A percentile compares a stretch with the other conserved stretches of the same genome.
phyloP scores from a whole-genome alignment of 1,140 invertebrate species.

The Penaeus japonicus region DNA sequence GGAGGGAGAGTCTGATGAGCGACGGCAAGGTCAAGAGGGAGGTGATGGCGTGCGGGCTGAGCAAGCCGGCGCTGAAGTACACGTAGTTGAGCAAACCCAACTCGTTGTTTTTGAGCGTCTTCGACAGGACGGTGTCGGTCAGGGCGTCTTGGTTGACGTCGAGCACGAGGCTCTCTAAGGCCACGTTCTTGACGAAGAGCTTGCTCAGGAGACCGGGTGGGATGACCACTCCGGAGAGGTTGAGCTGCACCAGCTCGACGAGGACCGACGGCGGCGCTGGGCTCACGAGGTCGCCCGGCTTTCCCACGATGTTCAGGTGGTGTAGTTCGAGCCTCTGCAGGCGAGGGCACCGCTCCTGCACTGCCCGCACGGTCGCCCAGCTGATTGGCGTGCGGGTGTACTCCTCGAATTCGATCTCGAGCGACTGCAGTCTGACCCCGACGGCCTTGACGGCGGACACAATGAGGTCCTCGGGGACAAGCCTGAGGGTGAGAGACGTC shows the following conservation, averaged over 20 bases:
- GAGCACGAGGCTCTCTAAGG: neutral
- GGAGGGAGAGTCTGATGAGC: neutral
- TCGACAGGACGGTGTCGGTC: neutral
- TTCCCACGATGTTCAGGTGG: neutral
- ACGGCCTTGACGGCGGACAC: neutral
- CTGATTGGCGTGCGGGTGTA: constrained; percentile 1
- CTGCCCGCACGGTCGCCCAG: neutral
- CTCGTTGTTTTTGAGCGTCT: neutral
- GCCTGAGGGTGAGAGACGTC: constrained; percentile 18
- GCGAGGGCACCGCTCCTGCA: neutral
- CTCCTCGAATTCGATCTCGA: constrained; percentile 33
- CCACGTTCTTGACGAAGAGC: neutral
- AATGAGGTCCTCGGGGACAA: constrained; percentile 10
- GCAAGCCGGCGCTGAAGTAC: neutral
- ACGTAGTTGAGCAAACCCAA: neutral
- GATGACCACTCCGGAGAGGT: constrained; percentile 9
- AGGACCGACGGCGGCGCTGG: neutral
- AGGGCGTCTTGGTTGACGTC: constrained; percentile 24
- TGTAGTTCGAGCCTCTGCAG: constrained; percentile 21
- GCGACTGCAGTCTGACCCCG: neutral
- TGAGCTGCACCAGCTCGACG: neutral
- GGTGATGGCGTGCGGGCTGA: neutral
- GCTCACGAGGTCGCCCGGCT: neutral
- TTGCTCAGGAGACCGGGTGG: neutral
- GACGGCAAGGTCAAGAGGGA: neutral